phyloP scores from a whole-genome alignment of 2,797 vertebrate species.

The Falco berigora region DNA sequence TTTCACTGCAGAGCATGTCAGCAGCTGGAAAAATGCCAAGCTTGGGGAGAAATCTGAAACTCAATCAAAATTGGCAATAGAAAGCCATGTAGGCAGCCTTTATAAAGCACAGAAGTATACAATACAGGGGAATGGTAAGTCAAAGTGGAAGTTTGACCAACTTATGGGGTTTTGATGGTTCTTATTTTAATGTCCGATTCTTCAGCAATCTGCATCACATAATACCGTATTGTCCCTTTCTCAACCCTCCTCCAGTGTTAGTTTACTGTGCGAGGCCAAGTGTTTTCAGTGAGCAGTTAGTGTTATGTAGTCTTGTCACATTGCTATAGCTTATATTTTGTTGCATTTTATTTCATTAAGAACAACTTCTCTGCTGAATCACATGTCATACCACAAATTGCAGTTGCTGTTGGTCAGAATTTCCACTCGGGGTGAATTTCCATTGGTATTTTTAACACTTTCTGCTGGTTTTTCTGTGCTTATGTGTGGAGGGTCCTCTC shows the following conservation, averaged over 20 bases:
- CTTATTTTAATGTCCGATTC: neutral
- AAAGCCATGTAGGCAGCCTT: fast-evolving
- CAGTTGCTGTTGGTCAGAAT: neutral
- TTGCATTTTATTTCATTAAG: neutral
- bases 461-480: neutral
- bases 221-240: neutral
- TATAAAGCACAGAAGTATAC: neutral
- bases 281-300: neutral
- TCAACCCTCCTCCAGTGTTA: neutral
- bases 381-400: fast-evolving
- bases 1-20: neutral
- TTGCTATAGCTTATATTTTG: neutral
- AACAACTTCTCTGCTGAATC: neutral
- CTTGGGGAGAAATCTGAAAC: neutral
- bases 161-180: neutral
- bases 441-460: neutral
- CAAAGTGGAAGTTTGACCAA: neutral
- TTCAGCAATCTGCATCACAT: neutral
- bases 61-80: neutral
- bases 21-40: neutral
- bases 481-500: neutral
- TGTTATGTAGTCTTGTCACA: neutral
- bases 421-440: neutral
- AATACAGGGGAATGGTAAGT: neutral
- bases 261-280: neutral